These are phyloP conservation scores for Teleiodes luculella DNA, from an alignment of 2,888 invertebrate genomes.

Conservation along the genomic window DNA sequence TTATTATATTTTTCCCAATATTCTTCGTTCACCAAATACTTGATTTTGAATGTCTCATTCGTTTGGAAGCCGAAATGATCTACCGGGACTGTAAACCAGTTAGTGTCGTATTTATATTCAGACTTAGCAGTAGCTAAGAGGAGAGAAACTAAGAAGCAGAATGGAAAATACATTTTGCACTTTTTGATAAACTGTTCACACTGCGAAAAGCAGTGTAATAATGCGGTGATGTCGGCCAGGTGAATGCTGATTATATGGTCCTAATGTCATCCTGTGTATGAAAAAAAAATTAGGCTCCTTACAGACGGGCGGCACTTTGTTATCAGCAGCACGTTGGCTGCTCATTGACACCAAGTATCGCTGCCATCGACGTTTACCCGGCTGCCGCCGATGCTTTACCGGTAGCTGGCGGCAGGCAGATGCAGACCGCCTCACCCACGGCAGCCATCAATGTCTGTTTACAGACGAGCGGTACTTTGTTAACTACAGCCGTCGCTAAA, in stretches of 20 bases:
- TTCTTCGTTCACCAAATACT: slow-evolving; percentile 89
- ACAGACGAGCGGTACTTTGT: too few relatives aligned
- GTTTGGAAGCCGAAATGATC: slow-evolving; percentile 92
- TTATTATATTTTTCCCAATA: slow-evolving; percentile 81
- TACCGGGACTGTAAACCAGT: slow-evolving; percentile 81
- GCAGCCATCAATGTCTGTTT: too few relatives aligned
- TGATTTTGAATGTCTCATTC: slow-evolving; percentile 85
- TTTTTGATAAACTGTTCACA: slow-evolving; percentile 21
- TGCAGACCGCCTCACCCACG: too few relatives aligned
- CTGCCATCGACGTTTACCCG: too few relatives aligned
- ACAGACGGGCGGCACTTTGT: too few relatives aligned
- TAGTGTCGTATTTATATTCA: slow-evolving; percentile 56
- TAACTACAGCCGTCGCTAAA: too few relatives aligned
- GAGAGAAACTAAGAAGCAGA: too few relatives aligned
- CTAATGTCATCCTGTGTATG: slow-evolving; percentile 39
- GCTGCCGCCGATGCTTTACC: too few relatives aligned
- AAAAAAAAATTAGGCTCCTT: slow-evolving; percentile 26
- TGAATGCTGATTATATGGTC: too few relatives aligned
- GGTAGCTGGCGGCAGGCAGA: too few relatives aligned
- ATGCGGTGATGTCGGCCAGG: slow-evolving; percentile 24
- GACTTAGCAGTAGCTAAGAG: slow-evolving; percentile 24
- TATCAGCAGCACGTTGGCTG: too few relatives aligned
- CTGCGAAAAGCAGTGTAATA: slow-evolving; percentile 28
- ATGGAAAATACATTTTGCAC: not conserved
- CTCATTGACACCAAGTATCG: too few relatives aligned